phyloP scores from a whole-genome alignment of 2,888 invertebrate species.

The Plusia festucae region DNA sequence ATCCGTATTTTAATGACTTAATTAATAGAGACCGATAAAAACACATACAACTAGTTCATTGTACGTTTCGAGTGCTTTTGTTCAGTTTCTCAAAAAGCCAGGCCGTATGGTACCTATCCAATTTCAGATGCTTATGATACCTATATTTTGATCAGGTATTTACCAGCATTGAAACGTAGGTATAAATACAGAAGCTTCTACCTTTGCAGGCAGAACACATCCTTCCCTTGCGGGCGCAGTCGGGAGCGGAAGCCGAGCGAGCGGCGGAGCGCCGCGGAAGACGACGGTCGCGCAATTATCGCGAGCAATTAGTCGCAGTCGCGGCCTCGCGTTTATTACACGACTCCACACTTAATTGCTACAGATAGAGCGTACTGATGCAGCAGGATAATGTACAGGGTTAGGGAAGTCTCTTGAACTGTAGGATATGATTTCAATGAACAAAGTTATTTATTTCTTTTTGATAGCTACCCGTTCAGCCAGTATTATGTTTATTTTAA shows the following conservation, averaged over 20 bases:
- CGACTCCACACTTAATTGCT: slow-evolving; percentile 45
- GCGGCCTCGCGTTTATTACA: slow-evolving; percentile 43
- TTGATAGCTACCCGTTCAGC: neutral
- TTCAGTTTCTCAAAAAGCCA: neutral
- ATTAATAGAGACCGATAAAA: no score
- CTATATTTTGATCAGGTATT: no score
- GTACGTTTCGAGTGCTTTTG: neutral
- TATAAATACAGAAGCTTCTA: neutral
- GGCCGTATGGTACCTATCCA: neutral
- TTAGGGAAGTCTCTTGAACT: neutral
- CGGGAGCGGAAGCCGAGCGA: slow-evolving; percentile 56
- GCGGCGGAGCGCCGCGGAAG: slow-evolving; percentile 51
- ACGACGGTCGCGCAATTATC: slow-evolving; percentile 65
- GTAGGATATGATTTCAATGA: neutral
- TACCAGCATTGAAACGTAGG: neutral
- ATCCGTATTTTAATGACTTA: no score
- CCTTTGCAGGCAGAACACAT: slow-evolving; percentile 32
- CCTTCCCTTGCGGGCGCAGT: slow-evolving; percentile 35
- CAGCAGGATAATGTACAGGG: slow-evolving; percentile 3
- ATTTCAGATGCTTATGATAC: no score
- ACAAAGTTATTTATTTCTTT: neutral
- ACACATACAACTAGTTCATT: neutral
- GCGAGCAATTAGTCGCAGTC: slow-evolving; percentile 71
- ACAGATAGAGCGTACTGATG: slow-evolving; percentile 17
- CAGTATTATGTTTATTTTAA: neutral